These are phyloP conservation scores for Diaprepes abbreviatus DNA, from an alignment of 2,888 invertebrate species.

Conservation along the genomic window DNA sequence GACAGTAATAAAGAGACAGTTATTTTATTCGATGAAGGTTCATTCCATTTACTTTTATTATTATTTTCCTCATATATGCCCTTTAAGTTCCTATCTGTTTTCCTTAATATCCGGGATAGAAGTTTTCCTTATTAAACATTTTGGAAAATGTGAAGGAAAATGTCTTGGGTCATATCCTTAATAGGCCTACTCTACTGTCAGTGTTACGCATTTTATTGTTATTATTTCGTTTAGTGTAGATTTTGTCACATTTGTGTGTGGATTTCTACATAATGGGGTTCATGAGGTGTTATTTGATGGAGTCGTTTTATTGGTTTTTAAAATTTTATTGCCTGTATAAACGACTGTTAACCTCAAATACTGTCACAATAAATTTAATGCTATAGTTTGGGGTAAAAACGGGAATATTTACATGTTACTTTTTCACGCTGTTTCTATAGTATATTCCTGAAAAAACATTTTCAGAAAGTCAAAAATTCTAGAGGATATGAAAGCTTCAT, in stretches of 20 bases:
- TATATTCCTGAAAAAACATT: too few species aligned
- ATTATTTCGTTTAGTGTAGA: background rate
- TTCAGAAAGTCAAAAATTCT: too few species aligned
- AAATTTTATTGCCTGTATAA: too few species aligned
- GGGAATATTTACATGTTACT: too few species aligned
- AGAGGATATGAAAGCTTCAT: too few species aligned
- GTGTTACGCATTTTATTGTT: background rate
- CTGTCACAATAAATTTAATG: too few species aligned
- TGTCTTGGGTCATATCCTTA: conserved; percentile 1
- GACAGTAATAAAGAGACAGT: conserved; percentile 3
- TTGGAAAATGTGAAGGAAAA: background rate
- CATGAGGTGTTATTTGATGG: background rate
- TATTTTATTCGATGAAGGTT: background rate
- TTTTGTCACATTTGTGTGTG: conserved; percentile 9
- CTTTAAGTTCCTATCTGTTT: conserved; percentile 18
- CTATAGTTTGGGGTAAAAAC: too few species aligned
- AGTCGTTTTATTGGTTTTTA: too few species aligned
- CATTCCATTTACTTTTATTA: conserved; percentile 13
- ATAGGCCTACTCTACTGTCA: background rate
- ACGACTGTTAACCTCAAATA: too few species aligned
- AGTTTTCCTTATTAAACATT: conserved; percentile 18
- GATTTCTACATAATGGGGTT: background rate
- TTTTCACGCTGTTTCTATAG: too few species aligned
- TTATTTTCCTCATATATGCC: conserved; percentile 3
- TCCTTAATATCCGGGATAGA: background rate